Base-by-base conservation (phyloP, 1,140 invertebrate genomes). In the Leguminivora glycinivorella region DNA sequence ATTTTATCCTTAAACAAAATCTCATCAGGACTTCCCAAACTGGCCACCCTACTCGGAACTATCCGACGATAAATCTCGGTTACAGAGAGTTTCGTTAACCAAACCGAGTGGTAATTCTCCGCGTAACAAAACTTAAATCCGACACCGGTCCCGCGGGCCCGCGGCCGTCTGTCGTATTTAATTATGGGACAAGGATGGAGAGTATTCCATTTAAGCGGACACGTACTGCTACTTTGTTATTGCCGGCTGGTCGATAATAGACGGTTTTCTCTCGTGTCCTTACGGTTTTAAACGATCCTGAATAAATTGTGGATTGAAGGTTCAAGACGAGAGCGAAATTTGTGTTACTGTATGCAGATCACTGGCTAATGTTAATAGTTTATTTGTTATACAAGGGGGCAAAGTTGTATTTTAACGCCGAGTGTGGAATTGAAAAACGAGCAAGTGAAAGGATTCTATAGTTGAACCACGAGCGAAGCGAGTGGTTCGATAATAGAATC, bases 71-170 rank as follows among this genome's bases (percentile, higher is more conserved):
- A 63, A 29, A 63, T 63, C 58, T 63, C 58, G 58, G 58, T 63
- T 63, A 63, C 58, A 63, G 26, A 14, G 58, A 63, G 58, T 63
- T 63, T 63, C 26, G 58, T 63, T 63, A 63, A 63, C 58, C 58
- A 63, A 63, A 63, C 58, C 26, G 58, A 63, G 58, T 63, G 58
- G 58, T 63, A 63, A 34, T 63, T 63, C 58, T 63, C 25, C 25
- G 58, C 58, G 58, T 29, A 63, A 63, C 58, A 63, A 63, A 63
- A 63, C 58, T 63, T 63, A 29, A 63, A 63, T 63, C 58, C 58
- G 58, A 63, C 58, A 63, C 26, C 34, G 26, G 58, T 34, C 58
- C 58, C 58, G 26, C 24, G 58, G 58, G 58, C n/a, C 58, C 26
- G 25, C 26, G 26, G 25, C 58, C 26, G 58, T 31, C 58, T 63